Evolutionary conservation across 2,113 vertebrate genomes (phyloP), one percentile per base, ranked within the genome.

Genomic region (Pedetes capensis): DNA sequence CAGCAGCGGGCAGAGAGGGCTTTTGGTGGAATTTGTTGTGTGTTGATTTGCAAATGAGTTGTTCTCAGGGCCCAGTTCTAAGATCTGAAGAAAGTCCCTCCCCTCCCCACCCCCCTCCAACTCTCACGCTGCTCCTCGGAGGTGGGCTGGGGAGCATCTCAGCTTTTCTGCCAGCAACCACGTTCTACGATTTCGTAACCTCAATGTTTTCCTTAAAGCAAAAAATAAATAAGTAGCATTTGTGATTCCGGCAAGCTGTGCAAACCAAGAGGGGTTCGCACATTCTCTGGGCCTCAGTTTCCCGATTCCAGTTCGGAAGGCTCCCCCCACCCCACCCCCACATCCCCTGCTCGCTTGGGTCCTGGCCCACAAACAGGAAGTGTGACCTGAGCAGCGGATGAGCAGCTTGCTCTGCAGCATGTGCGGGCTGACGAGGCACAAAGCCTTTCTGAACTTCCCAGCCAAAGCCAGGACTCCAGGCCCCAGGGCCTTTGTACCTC

Each of bases 281-380:
- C 22, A 0, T 25, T 64, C 71, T 76, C 80, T n/a, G 10, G 55
- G 14, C 22, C 47, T 97, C 71, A 10, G 34, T 44, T 72, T 81
- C 74, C 34, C 23, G 42, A 32, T 80, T 95, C 71, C 37, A 13
- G 1, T 57, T 27, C 91, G 83, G 34, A 85, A 83, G 68, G 9
- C 53, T 64, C 84, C 17, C 2, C 25, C 59, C 37, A 17, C 64
- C 42, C 44, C n/a, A 2, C 42, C 23, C 32, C 63, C 91, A n/a
- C 66, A 69, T 90, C 90, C 51, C 88, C 63, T 34, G 18, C 84
- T 49, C 64, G 22, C 44, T 89, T 53, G 61, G 6, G 57, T 37
- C 78, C 51, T 12, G 81, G 63, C 25, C 5, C 64, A 79, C 88
- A 96, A 89, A 92, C 93, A 89, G 93, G 89, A 97, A 96, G 59